Percentiles rank a stretch among this genome's conserved stretches.
Evolutionary conservation across 1,140 invertebrate genomes (phyloP).

Genomic region (Orchestia grillus): DNA sequence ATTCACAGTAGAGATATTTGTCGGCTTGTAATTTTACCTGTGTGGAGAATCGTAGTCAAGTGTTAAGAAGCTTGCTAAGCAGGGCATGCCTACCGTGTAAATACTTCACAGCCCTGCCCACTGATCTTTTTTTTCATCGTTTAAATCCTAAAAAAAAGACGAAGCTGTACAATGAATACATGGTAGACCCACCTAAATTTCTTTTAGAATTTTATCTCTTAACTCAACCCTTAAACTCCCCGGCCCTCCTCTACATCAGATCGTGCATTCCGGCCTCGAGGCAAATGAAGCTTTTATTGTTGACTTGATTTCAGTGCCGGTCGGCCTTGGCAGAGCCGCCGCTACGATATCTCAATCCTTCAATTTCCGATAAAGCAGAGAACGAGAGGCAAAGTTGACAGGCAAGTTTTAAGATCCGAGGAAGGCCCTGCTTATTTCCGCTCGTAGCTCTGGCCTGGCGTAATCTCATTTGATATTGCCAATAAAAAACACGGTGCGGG

Average conservation of each 20-base stretch:
- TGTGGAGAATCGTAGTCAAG: too few species aligned
- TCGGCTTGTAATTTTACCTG: too few species aligned
- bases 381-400: background rate
- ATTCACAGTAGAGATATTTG: too few species aligned
- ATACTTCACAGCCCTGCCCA: background rate
- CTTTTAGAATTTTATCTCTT: background rate
- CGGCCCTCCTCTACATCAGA: background rate
- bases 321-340: too few species aligned
- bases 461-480: conserved; percentile 31
- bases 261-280: background rate
- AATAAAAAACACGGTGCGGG: background rate
- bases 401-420: background rate
- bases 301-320: background rate
- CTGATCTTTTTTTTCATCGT: background rate
- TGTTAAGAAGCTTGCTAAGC: background rate
- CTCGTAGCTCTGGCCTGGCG: conserved; percentile 9
- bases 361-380: background rate
- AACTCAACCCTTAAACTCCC: background rate
- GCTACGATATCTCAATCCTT: background rate
- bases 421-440: conserved; percentile 38
- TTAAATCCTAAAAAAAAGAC: background rate
- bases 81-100: too few species aligned
- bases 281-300: background rate
- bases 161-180: background rate
- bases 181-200: background rate